Percentiles rank a stretch among this genome's conserved stretches.
phyloP scores from a whole-genome alignment of 2,797 vertebrate genomes.

The Acanthiza pusilla region DNA sequence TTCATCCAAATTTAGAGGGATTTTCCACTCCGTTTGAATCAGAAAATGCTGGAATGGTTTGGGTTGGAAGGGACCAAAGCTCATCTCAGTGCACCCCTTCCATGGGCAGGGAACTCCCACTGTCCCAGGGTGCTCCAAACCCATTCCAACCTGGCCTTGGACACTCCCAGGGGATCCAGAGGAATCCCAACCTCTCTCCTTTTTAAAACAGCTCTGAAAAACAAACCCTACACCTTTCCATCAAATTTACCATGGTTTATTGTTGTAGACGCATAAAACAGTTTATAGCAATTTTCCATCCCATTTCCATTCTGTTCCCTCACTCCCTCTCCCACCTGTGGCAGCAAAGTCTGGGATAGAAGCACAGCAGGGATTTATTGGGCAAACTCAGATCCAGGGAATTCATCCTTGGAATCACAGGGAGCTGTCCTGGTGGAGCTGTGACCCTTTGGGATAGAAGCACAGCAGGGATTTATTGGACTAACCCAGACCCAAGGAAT shows the following conservation, averaged over 20 bases:
- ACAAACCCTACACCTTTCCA: not conserved
- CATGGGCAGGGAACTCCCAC: not conserved
- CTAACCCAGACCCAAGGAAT: no score
- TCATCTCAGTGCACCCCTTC: not conserved
- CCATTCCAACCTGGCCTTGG: not conserved
- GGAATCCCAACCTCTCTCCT: not conserved
- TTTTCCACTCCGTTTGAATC: not conserved
- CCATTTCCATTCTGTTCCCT: accelerated
- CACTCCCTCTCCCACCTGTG: not conserved
- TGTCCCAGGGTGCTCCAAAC: not conserved
- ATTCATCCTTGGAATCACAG: no score
- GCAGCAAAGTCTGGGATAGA: no score
- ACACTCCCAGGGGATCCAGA: not conserved
- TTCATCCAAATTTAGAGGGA: accelerated
- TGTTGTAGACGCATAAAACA: no score
- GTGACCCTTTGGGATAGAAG: no score
- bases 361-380: no score
- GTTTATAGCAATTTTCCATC: no score
- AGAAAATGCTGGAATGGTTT: accelerated
- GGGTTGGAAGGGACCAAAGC: not conserved
- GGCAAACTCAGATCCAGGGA: no score
- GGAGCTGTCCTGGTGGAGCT: no score
- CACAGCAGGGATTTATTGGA: no score
- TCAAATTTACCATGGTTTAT: no score
- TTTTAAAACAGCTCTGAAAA: not conserved